A percentile compares a stretch with the other conserved stretches of the same genome.
Evolutionary conservation across 2,113 vertebrate species (phyloP).

Genomic region (Cyanoramphus novaezelandiae): DNA sequence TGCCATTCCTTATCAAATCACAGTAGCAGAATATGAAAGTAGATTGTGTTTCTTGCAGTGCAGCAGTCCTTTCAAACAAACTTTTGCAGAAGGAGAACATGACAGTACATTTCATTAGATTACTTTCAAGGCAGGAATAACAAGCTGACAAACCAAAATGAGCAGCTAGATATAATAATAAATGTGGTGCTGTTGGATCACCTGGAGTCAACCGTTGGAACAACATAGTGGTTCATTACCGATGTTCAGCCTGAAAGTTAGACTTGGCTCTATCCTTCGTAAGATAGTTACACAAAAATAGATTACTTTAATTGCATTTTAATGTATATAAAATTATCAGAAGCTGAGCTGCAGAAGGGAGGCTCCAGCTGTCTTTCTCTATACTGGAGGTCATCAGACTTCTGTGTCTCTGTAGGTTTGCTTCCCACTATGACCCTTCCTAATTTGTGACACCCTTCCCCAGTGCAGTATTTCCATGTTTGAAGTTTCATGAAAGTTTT

Average conservation of each 20-base stretch:
- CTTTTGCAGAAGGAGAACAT: neutral
- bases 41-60: neutral
- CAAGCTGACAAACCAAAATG: neutral
- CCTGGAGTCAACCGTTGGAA: neutral
- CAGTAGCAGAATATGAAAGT: neutral
- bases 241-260: neutral
- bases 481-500: neutral
- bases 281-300: neutral
- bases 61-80: neutral
- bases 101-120: neutral
- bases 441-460: neutral
- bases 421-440: neutral
- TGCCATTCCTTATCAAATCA: neutral
- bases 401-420: neutral
- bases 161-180: neutral
- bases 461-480: neutral
- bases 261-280: neutral
- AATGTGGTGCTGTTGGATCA: neutral
- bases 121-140: neutral
- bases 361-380: neutral
- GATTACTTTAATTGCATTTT: neutral
- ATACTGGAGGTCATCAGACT: neutral
- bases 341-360: neutral
- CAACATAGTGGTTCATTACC: neutral
- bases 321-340: neutral